Evolutionary conservation across 2,113 vertebrate species (phyloP).

Genomic region (Galbula dea): DNA sequence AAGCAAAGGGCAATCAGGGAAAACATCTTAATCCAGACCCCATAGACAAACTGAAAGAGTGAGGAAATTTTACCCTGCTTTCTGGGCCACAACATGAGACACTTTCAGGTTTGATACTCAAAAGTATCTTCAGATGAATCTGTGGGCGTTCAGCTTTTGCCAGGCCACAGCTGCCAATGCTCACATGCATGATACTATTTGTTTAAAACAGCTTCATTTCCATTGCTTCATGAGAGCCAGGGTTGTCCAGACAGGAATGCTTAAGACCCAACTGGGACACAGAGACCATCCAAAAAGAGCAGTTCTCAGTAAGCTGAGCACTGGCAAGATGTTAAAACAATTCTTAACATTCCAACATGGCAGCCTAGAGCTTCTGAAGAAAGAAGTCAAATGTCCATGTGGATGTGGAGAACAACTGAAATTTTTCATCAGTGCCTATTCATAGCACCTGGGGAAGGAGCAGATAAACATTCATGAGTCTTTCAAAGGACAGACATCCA

Average conservation of each 20-base stretch:
- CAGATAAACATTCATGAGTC: background rate
- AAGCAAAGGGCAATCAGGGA: background rate
- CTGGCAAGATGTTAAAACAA: background rate
- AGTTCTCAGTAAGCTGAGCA: constrained; percentile 10
- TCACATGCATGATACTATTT: background rate
- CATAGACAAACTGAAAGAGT: background rate
- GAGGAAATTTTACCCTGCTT: background rate
- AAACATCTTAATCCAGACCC: background rate
- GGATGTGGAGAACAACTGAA: background rate
- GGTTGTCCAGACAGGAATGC: constrained; percentile 8
- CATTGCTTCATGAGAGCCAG: background rate
- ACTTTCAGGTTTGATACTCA: background rate
- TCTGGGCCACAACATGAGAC: background rate
- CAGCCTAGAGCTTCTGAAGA: background rate
- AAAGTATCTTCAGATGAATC: background rate
- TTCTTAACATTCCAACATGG: background rate
- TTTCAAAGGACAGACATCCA: background rate
- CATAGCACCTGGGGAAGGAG: background rate
- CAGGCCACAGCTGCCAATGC: background rate
- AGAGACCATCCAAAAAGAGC: background rate
- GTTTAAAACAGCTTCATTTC: background rate
- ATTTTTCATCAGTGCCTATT: background rate
- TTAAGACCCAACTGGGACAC: background rate
- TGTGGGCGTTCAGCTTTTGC: background rate
- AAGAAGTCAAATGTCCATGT: background rate